phyloP scores from a whole-genome alignment of 2,888 invertebrate species.

The Lepidocyrtoides sp. region DNA sequence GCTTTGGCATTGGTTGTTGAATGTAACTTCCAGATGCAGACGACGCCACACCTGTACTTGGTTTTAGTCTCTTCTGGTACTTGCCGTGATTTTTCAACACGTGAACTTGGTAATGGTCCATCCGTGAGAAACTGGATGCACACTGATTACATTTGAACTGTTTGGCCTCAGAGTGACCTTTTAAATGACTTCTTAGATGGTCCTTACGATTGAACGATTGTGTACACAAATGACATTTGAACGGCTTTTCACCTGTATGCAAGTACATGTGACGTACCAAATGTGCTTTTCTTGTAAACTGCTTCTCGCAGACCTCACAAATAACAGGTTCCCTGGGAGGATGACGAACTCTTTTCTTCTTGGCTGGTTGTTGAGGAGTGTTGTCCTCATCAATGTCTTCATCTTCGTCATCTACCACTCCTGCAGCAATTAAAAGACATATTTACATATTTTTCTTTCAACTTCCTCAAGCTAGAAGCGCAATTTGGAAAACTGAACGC shows the following conservation, averaged over 20 bases:
- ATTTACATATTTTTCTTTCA: neutral
- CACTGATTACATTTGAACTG: conserved; percentile 65
- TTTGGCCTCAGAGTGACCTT: conserved; percentile 40
- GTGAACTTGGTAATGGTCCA: conserved; percentile 67
- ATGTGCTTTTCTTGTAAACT: conserved; percentile 74
- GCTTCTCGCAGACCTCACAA: conserved; percentile 56
- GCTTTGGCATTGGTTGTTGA: conserved; percentile 8
- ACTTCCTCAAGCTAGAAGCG: too few species aligned
- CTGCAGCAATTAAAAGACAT: neutral
- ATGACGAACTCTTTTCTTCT: conserved; percentile 49
- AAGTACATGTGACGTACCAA: conserved; percentile 71
- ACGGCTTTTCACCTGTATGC: conserved; percentile 74
- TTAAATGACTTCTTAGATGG: conserved; percentile 56
- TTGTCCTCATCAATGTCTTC: neutral
- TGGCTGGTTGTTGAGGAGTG: neutral
- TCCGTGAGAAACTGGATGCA: conserved; percentile 27
- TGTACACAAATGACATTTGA: conserved; percentile 50
- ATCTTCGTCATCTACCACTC: conserved; percentile 20
- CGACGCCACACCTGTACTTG: neutral
- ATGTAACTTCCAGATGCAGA: neutral
- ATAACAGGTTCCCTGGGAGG: conserved; percentile 72
- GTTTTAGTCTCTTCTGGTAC: conserved; percentile 44
- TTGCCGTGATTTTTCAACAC: conserved; percentile 57
- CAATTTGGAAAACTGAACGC: too few species aligned
- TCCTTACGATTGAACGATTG: conserved; percentile 70